Base-by-base conservation (phyloP, 2,113 vertebrate genomes). In the Aptenodytes forsteri region DNA sequence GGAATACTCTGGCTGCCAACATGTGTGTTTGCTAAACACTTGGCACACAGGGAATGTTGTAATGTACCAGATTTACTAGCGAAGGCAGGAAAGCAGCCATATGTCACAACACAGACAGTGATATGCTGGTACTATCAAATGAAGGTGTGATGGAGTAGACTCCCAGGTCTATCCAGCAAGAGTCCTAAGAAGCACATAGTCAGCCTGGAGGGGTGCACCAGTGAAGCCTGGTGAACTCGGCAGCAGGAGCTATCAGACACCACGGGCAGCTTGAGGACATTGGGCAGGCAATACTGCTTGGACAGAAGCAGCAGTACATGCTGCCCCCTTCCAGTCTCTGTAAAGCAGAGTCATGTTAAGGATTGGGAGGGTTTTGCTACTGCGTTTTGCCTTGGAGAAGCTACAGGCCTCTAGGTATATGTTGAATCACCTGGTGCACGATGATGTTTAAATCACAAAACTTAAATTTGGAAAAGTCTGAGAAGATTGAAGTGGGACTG, bases 21-120 rank as follows among this genome's bases (percentile, higher is more conserved):
- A 88, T 73, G 87, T 94, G 79, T 97, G 87, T 97, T 97, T 97
- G 89, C 83, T 94, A 96, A 97, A 97, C 61, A 64, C 83, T 97
- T 97, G 97, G 96, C 96, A 90, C 70, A 20, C 23, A 34, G 56
- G 44, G 56, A 66, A 78, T 83, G 83, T 89, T 94, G 65, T 87
- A 91, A 91, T 34, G 59, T 70, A 95, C 64, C 67, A 87, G 91
- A 95, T 89, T 96, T 96, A 83, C 64, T 87, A 90, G 64, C 4
- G 7, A 88, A 95, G 70, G 83, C 71, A 91, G 84, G 79, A 89
- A 92, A 75, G 44, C 49, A 78, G 71, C 83, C 88, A 65, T 93
- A 93, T 97, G 94, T 97, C 89, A 83, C 87, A 84, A 61, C 10
- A 61, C 47, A 87, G 52, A 46, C 25, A 72, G 23, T 23, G 56